Evolutionary conservation across 2,113 vertebrate genomes (phyloP), one percentile per base, ranked within the genome.

Genomic region (Lates calcarifer): DNA sequence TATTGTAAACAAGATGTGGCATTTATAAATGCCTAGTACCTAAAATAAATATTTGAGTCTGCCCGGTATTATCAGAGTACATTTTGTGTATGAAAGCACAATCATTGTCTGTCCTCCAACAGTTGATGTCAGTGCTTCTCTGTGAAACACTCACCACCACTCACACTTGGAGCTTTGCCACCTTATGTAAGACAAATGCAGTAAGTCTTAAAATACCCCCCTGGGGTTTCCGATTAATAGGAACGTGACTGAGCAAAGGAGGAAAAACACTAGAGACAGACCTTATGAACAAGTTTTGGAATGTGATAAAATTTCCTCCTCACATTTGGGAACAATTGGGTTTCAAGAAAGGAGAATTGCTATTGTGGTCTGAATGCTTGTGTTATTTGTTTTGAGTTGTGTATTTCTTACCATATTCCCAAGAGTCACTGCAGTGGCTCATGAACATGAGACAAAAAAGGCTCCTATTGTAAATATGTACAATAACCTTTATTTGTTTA

Each of bases 381-480:
- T 83, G 65, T 55, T 75, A 26, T 82, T 77, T 86, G 53, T 89
- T 73, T 61, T 71, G 31, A 76, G 67, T 58, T 89, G 57, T 83
- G 71, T 89, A 61, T 84, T 81, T 89, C 61, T 86, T 79, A 64
- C 51, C 62, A 80, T 80, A 71, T 86, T 75, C 72, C 82, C 83
- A 53, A 78, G 81, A 84, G 83, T 82, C 82, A 72, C 82, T 81
- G 67, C 86, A 86, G 77, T 69, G 80, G 77, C 74, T 91, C 58
- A 43, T 73, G 55, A 87, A 87, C 70, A 53, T 24, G 29, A 85
- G 81, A 85, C 61, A 79, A 65, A 68, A 91, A 87, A 81, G 56
- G 65, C 77, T 90, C 76, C 70, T 62, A 47, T 67, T 95, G 93
- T 95, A 91, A 92, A 94, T 94, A 95, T 94, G 93, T 94, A 93